These are phyloP conservation scores for Oscheius myriophilus DNA, from an alignment of 2,888 invertebrate species.

Conservation along the genomic window DNA sequence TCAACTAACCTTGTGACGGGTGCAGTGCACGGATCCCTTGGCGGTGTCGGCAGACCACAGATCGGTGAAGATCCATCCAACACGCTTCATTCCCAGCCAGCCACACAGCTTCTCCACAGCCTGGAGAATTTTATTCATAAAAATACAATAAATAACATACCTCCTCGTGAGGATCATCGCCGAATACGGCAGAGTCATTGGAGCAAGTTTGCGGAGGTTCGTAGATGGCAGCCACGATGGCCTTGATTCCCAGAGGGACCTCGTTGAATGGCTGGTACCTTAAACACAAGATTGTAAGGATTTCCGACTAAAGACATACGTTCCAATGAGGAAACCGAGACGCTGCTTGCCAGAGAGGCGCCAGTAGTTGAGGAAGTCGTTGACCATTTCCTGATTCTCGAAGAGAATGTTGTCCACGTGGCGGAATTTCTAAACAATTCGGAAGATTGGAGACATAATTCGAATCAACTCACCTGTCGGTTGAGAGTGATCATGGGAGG, in stretches of 20 bases:
- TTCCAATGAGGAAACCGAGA: constrained; percentile 88
- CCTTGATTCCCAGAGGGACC: constrained; percentile 88
- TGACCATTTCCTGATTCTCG: constrained; percentile 92
- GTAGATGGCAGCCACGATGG: constrained; percentile 90
- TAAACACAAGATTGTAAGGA: constrained; percentile 2
- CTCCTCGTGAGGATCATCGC: constrained; percentile 57
- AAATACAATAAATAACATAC: neutral
- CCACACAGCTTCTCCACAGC: constrained; percentile 81
- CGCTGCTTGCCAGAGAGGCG: constrained; percentile 88
- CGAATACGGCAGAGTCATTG: constrained; percentile 50
- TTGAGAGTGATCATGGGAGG: constrained; percentile 95
- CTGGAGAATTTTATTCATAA: neutral
- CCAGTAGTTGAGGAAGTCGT: constrained; percentile 96
- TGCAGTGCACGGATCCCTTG: constrained; percentile 81
- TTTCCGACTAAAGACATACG: constrained; percentile 21
- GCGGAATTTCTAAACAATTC: constrained; percentile 58
- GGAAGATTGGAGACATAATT: neutral
- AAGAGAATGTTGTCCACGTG: constrained; percentile 75
- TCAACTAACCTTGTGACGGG: constrained; percentile 72
- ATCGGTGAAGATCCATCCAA: constrained; percentile 99
- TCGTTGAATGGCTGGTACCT: constrained; percentile 88
- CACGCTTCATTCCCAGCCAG: constrained; percentile 81
- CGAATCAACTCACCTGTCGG: constrained; percentile 78
- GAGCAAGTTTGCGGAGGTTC: constrained; percentile 86
- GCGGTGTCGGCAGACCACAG: constrained; percentile 78